A percentile compares a stretch with the other conserved stretches of the same genome.
Conservation (phyloP, 2,113 vertebrate genomes). For the Synodontis membranacea region DNA sequence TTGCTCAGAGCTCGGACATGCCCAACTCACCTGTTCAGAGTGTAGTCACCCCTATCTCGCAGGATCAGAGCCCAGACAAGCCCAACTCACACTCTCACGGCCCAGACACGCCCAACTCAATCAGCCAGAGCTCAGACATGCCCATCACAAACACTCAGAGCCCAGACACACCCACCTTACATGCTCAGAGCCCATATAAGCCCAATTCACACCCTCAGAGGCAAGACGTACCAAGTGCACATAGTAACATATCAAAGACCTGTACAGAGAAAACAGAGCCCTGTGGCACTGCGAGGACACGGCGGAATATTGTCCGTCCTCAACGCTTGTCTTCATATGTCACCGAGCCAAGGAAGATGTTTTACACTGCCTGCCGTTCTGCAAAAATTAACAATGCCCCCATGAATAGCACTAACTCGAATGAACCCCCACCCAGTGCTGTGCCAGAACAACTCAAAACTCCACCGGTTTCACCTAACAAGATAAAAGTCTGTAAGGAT, state of each 20-base stretch:
- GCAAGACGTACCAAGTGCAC: background rate
- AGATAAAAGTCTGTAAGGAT: background rate
- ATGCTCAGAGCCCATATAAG: background rate
- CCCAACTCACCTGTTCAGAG: background rate
- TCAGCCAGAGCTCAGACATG: background rate
- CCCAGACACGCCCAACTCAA: background rate
- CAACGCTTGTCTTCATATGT: conserved; percentile 87
- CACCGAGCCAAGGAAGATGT: conserved; percentile 79
- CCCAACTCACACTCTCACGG: background rate
- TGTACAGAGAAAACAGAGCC: background rate
- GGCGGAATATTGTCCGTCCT: conserved; percentile 83
- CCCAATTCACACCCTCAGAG: background rate
- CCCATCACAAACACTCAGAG: background rate
- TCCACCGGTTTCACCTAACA: conserved; percentile 12
- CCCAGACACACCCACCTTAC: background rate
- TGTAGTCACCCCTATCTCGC: too few relatives aligned
- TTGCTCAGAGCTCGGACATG: background rate
- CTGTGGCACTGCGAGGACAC: conserved; percentile 65
- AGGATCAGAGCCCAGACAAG: background rate
- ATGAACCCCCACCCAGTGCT: background rate
- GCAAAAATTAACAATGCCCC: conserved; percentile 58
- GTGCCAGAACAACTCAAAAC: background rate
- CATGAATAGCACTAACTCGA: conserved; percentile 52
- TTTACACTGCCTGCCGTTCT: conserved; percentile 70
- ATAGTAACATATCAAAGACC: background rate